Percentiles rank a stretch among this genome's conserved stretches.
These are phyloP conservation scores for Junonia oenone DNA, from an alignment of 2,888 invertebrate species.

Conservation along the genomic window DNA sequence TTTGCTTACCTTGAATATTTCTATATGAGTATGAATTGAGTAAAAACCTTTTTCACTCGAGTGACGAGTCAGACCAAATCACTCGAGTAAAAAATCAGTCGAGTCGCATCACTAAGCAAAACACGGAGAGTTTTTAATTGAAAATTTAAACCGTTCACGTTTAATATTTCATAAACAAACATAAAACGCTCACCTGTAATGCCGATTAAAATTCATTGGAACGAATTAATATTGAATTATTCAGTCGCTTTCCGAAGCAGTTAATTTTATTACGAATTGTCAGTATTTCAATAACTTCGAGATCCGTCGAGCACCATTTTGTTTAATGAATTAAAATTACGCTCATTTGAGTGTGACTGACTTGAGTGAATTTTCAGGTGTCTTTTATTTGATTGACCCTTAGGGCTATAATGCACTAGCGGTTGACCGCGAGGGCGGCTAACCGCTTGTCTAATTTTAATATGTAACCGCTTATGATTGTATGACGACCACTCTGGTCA, in stretches of 20 bases:
- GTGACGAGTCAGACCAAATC: no score
- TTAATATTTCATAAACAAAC: not conserved
- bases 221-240: constrained; percentile 1
- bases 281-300: constrained; percentile 7
- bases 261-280: constrained; percentile 11
- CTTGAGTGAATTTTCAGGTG: not conserved
- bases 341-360: not conserved
- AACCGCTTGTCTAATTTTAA: no score
- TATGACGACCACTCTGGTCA: no score
- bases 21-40: no score
- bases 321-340: not conserved
- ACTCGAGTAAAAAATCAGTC: no score
- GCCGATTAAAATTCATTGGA: not conserved
- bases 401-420: no score
- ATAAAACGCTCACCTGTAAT: not conserved
- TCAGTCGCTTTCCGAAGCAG: not conserved
- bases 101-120: no score
- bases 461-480: no score
- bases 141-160: not conserved
- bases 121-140: not conserved
- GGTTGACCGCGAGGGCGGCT: no score
- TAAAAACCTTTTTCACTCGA: no score
- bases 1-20: no score
- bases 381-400: no score
- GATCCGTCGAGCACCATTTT: not conserved